Evolutionary conservation across 2,888 invertebrate species (phyloP), one percentile per base, ranked within the genome.

Genomic region (Ditula angustiorana): DNA sequence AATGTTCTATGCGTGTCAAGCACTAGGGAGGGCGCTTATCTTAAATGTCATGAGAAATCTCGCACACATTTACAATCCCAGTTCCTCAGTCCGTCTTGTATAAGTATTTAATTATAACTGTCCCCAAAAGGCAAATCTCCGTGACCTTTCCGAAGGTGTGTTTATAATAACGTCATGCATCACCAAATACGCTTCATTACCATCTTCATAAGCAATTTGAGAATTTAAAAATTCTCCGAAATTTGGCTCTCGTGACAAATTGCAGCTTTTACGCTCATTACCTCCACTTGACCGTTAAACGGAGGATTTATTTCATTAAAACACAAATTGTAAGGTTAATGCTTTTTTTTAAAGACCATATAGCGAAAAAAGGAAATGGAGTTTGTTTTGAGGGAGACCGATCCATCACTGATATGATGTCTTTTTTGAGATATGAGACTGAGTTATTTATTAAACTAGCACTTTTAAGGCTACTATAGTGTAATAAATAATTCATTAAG

Each of bases 251-350:
- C 50, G 56, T 30, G 35, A 46, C 50, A 58, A 44, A 63, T 52
- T 58, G 63, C 56, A 21, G 62, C 33, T 19, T 50, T 57, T 57
- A 35, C 56, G 21, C 33, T 21, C 23, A 63, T 35, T 50, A 35
- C 26, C 16, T 23, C 52, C 44, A 63, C 57, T 57, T 52, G 52
- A 16, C 49, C 56, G 50, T 50, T 44, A 63, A 58, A 46, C 19
- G 10, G 23, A 3, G 28, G 44, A 41, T 63, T 63, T 58, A 63
- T 63, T 52, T 58, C 57, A 63, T 58, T 58, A 52, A 57, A 35
- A 13, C 33, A 13, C 13, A 58, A 63, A 63, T 49, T 58, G 50
- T 41, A 41, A 2, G 41, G 52, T 50, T 50, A 57, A 56, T 52
- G 24, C 13, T 33, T 49, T 50, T 44, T 23, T 44, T 26, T 52